Evolutionary conservation across 2,797 vertebrate genomes (phyloP).

Genomic region (Stomatorhinus walkeri): DNA sequence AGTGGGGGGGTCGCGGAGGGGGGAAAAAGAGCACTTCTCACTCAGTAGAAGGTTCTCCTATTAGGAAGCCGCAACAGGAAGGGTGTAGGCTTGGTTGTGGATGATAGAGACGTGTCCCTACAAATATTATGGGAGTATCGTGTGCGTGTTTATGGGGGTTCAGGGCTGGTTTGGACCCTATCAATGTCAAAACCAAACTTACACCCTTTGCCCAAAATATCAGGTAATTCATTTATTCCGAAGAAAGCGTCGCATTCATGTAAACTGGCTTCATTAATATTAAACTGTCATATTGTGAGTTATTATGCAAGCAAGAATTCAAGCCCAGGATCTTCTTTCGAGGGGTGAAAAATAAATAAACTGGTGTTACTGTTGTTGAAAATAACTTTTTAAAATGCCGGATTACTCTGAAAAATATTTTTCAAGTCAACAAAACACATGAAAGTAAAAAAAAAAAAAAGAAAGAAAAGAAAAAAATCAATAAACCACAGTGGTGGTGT

Average conservation of each 20-base stretch:
- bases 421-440: not conserved
- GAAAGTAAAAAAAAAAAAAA: not conserved
- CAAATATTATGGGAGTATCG: not conserved
- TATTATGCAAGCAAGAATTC: not conserved
- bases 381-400: not conserved
- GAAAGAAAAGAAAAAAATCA: not conserved
- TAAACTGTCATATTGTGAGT: not conserved
- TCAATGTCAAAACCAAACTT: not conserved
- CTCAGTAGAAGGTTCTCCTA: not conserved
- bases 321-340: not conserved
- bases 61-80: not conserved
- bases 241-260: not conserved
- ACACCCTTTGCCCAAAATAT: not conserved
- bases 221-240: not conserved
- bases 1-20: no score
- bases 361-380: not conserved
- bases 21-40: not conserved
- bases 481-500: not conserved
- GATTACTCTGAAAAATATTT: not conserved
- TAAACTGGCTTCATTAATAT: not conserved
- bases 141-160: not conserved
- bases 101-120: not conserved
- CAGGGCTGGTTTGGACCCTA: not conserved
- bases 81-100: not conserved
- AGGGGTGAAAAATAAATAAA: not conserved